Base-by-base conservation (phyloP, 2,888 invertebrate genomes). In the Nomada fucata region DNA sequence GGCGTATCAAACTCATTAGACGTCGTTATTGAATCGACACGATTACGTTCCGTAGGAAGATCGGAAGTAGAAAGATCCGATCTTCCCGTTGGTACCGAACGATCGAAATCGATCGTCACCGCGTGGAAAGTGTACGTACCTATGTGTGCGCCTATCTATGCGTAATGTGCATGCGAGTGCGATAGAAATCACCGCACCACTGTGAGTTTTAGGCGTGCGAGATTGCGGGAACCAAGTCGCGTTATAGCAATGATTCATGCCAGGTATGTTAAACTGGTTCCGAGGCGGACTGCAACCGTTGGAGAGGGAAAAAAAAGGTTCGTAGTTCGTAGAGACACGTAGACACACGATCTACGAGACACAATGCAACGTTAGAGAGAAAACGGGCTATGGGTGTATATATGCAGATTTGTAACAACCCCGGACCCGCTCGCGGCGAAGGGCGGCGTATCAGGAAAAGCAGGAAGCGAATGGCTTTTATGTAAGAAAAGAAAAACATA, bases 1-100 rank as follows among this genome's bases (percentile, higher is more conserved):
- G 88, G 92, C 92, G 92, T 92, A 91, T 92, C 91, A 90, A 90
- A 90, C 90, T 92, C 90, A 92, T 93, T 92, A 92, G 91, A 89
- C 88, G 90, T 89, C 87, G 88, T 91, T 91, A 91, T 90, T 91
- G 90, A 87, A 89, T 89, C 89, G 88, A 88, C 88, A 88, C 88
- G 88, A 89, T 90, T 89, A 87, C 79, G 82, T 84, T 85, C 84
- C 81, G 63, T 71, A 60, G 75, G 83, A 81, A 76, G 83, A 85
- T 79, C 68, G 26, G 26, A 26, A 26, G 63, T 71, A 57, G 75
- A 84, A 81, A 76, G 83, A 85, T 79, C 68, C 82, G 65, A 85
- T 83, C 76, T 80, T 76, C 44, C 61, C 72, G 63, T 59, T 67
- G 76, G 76, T 75, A 64, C 4, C 26, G 63, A 73, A 64, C 61